Base-by-base conservation (phyloP, 1,140 invertebrate species). In the Drosophila insularis region DNA sequence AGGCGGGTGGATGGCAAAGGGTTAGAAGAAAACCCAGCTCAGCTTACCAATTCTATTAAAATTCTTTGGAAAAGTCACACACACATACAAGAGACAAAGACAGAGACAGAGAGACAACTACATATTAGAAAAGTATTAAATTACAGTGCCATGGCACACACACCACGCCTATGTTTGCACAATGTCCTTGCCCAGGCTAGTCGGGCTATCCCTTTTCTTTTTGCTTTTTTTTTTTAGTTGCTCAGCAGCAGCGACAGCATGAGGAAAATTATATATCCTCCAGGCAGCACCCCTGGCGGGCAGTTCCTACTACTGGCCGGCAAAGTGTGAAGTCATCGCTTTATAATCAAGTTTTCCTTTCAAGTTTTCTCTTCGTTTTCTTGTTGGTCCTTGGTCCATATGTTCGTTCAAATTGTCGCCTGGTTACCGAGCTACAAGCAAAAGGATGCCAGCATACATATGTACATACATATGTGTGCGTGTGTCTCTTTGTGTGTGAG, bases 301-400 rank as follows among this genome's bases (percentile, higher is more conserved):
- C 66, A n/a, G 35, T 60, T 56, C n/a, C 54, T 65, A 53, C 59
- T 70, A 53, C 59, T 68, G 73, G 80, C 77, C 56, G 39, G 73
- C 84, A 89, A 90, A 90, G 87, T 90, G 87, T 90, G 89, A 90
- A 90, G 87, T 90, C 87, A 90, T 90, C 87, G 87, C 82, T 90
- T 90, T 90, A 90, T 90, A 90, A 90, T 90, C 87, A 90, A 87
- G 87, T 90, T 90, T 90, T 86, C 84, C 84, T 86, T 86, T 89
- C 84, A 89, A 86, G 79, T 86, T 86, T 78, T n/a, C 58, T 40
- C 19, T 27, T 68, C n/a, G 31, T 63, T 63, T 50, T 19, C 58
- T 37, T 72, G 74, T 65, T 55, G 69, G 31, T 46, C 39, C 53
- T 60, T 31, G 43, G 21, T 39, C 85, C 85, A 85, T 89, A 89